Percentiles rank a stretch among this genome's conserved stretches.
Conservation (phyloP, 30 jellyfish, hydroid and myxozoan species). For the Pelagia noctiluca region DNA sequence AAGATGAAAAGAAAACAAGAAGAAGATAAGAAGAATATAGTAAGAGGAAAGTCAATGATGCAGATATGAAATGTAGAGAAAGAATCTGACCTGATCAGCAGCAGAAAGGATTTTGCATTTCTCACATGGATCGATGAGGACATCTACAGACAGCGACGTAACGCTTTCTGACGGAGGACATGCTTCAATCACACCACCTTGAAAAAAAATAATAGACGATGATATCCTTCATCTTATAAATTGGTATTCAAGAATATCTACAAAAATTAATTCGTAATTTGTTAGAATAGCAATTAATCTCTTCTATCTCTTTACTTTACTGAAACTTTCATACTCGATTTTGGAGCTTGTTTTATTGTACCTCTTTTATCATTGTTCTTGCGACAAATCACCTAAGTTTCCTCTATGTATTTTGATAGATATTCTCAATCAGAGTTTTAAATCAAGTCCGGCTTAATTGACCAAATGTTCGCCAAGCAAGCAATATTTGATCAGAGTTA, state of each 20-base stretch:
- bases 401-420: too few species aligned
- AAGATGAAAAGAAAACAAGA: background rate
- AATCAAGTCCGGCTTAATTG: too few species aligned
- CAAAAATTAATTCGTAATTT: too few species aligned
- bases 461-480: too few species aligned
- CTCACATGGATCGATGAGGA: slow-evolving; percentile 86
- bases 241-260: too few species aligned
- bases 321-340: slow-evolving; percentile 35
- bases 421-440: too few species aligned
- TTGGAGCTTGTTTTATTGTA: too few species aligned
- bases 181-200: slow-evolving; percentile 94
- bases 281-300: too few species aligned
- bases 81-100: slow-evolving; percentile 82
- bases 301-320: slow-evolving; percentile 40
- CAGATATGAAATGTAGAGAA: background rate
- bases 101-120: slow-evolving; percentile 67
- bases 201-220: background rate
- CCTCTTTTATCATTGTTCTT: too few species aligned
- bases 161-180: slow-evolving; percentile 92
- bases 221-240: background rate
- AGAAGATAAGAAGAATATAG: background rate
- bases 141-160: slow-evolving; percentile 83
- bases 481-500: too few species aligned
- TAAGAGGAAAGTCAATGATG: background rate
- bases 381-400: too few species aligned